Conservation (phyloP, 2,888 invertebrate genomes). For the Perizoma flavofasciatum region DNA sequence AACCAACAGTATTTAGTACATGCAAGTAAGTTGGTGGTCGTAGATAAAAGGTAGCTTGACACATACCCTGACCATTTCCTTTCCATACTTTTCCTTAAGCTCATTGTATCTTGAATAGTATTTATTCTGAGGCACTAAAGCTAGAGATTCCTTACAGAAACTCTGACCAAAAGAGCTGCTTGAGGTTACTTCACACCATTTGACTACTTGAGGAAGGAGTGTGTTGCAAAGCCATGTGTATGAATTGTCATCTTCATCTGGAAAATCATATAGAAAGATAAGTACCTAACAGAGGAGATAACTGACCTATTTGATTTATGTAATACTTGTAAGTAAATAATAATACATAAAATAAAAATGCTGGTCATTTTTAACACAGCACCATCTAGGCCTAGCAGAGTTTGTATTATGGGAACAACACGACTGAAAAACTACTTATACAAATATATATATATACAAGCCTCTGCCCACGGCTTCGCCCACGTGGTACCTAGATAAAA, state of each 20-base stretch:
- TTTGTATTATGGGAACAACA: no score
- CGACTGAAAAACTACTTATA: no score
- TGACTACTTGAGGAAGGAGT: conserved; percentile 84
- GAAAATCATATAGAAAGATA: conserved; percentile 30
- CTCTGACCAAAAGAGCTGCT: conserved; percentile 38
- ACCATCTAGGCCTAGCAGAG: no score
- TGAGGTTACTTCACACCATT: conserved; percentile 83
- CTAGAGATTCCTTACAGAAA: conserved; percentile 83
- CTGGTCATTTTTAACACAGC: no score
- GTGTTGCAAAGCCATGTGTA: conserved; percentile 81
- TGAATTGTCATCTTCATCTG: conserved; percentile 56
- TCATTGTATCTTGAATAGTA: conserved; percentile 89
- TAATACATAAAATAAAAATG: no score
- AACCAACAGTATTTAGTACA: no score
- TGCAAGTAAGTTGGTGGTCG: neutral
- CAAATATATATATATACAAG: no score
- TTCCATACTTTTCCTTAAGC: conserved; percentile 91
- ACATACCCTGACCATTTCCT: conserved; percentile 86
- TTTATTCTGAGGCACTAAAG: conserved; percentile 86
- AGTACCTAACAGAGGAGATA: no score
- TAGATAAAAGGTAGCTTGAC: neutral
- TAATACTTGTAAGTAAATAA: no score
- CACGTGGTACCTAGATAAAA: no score
- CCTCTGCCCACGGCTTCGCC: no score
- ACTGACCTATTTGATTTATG: no score